A percentile compares a stretch with the other conserved stretches of the same genome.
These are phyloP conservation scores for Poecile montanus DNA, from an alignment of 2,797 vertebrate species.

Conservation along the genomic window DNA sequence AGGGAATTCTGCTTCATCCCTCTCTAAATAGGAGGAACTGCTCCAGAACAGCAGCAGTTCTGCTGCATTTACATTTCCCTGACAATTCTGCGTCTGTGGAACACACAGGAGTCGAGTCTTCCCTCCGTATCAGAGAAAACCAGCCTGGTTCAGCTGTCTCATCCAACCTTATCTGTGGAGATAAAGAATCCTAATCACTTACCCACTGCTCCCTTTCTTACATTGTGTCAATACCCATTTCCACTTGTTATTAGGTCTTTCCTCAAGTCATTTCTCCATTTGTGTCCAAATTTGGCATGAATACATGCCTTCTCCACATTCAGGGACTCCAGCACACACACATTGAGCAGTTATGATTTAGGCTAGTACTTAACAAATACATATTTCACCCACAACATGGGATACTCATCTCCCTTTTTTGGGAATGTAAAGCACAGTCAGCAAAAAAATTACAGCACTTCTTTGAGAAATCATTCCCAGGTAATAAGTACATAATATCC, in stretches of 20 bases:
- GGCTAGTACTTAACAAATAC: background rate
- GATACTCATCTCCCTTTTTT: background rate
- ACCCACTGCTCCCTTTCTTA: background rate
- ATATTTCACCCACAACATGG: background rate
- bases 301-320: background rate
- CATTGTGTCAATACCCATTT: slow-evolving; percentile 25
- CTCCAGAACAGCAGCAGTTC: background rate
- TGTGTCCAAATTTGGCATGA: background rate
- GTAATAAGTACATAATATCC: background rate
- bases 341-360: background rate
- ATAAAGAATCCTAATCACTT: slow-evolving; percentile 28
- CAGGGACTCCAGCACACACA: background rate
- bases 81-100: background rate
- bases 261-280: background rate
- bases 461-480: background rate
- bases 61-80: slow-evolving; percentile 3
- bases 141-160: background rate
- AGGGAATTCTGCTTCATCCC: background rate
- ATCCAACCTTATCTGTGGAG: background rate
- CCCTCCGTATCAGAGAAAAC: background rate
- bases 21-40: background rate
- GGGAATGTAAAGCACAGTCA: background rate
- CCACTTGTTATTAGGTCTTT: background rate
- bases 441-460: background rate
- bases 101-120: background rate